Percentiles rank a stretch among this genome's conserved stretches.
These are phyloP conservation scores for Gambusia affinis DNA, from an alignment of 2,113 vertebrate genomes.

Conservation along the genomic window DNA sequence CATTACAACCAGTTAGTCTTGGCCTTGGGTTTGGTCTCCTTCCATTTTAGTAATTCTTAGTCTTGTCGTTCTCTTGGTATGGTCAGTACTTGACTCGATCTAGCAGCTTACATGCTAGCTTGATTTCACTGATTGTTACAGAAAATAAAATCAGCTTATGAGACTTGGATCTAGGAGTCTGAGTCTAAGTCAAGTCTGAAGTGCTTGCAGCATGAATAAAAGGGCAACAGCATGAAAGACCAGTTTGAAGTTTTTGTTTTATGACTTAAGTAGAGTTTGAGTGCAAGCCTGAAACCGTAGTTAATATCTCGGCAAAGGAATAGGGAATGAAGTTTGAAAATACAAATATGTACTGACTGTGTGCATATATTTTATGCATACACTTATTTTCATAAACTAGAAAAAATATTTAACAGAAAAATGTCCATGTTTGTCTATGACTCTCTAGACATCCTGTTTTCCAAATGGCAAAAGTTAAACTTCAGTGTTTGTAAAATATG, in stretches of 20 bases:
- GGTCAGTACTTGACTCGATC: not conserved
- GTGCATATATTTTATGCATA: too few relatives aligned
- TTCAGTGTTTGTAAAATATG: not conserved
- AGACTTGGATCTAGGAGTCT: not conserved
- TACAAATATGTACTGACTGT: too few relatives aligned
- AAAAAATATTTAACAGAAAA: not conserved
- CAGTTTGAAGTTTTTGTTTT: not conserved
- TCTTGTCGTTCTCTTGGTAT: not conserved
- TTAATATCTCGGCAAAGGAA: not conserved
- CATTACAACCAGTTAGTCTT: not conserved
- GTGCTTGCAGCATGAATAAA: too few relatives aligned
- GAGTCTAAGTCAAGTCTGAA: not conserved
- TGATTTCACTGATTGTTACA: not conserved
- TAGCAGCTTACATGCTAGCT: not conserved
- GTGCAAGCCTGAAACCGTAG: not conserved
- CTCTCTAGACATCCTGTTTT: not conserved
- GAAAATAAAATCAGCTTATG: not conserved
- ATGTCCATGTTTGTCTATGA: not conserved
- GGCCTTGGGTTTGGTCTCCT: too few relatives aligned
- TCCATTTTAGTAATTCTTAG: not conserved
- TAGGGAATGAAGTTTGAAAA: not conserved
- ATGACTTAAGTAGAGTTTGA: not conserved
- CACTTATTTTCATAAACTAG: not conserved
- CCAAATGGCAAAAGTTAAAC: constrained; percentile 4
- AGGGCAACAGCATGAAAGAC: not conserved